A percentile compares a stretch with the other conserved stretches of the same genome.
Conservation (phyloP, 2,888 invertebrate species). For the Plebejus argus region DNA sequence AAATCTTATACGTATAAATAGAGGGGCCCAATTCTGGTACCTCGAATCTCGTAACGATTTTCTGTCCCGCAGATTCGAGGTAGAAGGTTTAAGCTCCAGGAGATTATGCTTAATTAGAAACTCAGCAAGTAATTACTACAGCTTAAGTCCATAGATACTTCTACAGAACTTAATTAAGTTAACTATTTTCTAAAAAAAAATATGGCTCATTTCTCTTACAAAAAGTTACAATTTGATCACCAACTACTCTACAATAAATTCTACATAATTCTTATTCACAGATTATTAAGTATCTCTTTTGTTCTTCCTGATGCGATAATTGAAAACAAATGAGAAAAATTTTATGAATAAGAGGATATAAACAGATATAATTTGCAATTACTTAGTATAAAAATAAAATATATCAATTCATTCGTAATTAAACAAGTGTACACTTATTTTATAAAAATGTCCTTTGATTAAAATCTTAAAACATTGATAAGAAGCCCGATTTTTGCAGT, state of each 20-base stretch:
- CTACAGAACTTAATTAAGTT: too few species aligned
- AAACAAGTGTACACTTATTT: neutral
- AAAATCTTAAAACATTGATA: neutral
- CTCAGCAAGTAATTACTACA: neutral
- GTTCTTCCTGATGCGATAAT: neutral
- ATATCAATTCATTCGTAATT: neutral
- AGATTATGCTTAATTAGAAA: neutral
- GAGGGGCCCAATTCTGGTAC: neutral
- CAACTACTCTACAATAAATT: neutral
- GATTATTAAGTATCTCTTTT: neutral
- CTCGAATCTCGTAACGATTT: neutral
- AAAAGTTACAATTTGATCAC: constrained; percentile 1
- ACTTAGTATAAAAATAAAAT: neutral
- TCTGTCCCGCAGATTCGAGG: neutral
- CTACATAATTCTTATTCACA: neutral
- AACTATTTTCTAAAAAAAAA: neutral
- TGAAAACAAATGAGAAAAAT: neutral
- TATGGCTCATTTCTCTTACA: neutral
- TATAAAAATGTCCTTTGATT: neutral
- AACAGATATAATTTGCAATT: neutral
- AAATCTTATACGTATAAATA: too few species aligned
- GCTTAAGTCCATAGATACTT: too few species aligned
- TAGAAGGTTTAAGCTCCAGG: neutral
- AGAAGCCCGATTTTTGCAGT: neutral
- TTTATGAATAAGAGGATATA: neutral